Conservation (phyloP, 1,140 invertebrate genomes). For the Drepana arcuata region DNA sequence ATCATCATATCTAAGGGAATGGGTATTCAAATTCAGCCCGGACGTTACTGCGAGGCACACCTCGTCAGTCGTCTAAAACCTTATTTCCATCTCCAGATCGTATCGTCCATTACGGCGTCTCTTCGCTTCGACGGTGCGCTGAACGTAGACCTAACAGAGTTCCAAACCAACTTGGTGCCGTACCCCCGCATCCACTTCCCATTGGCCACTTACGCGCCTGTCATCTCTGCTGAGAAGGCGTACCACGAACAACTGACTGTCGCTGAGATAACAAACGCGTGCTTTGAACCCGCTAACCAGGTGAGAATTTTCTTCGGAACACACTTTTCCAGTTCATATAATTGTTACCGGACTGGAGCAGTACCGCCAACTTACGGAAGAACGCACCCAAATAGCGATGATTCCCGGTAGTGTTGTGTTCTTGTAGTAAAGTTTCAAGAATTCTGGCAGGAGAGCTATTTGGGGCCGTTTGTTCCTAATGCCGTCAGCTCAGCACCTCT, state of each 20-base stretch:
- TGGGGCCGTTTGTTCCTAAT: too few species aligned
- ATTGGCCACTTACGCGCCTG: conserved; percentile 83
- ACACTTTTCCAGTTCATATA: not conserved
- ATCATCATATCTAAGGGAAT: not conserved
- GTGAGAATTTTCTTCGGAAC: conserved; percentile 42
- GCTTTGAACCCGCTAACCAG: conserved; percentile 87
- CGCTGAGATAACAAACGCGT: conserved; percentile 85
- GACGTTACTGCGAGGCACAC: not conserved
- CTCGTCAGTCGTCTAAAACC: not conserved
- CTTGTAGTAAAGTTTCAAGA: too few species aligned
- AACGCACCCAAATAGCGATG: not conserved
- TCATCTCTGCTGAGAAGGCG: conserved; percentile 86
- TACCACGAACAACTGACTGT: conserved; percentile 86
- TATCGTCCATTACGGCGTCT: conserved; percentile 89
- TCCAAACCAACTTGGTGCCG: conserved; percentile 89
- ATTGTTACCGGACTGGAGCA: not conserved
- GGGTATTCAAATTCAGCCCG: not conserved
- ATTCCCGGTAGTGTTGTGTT: too few species aligned
- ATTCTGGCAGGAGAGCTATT: too few species aligned
- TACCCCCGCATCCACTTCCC: conserved; percentile 88
- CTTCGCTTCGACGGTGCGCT: conserved; percentile 90
- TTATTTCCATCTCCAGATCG: conserved; percentile 74
- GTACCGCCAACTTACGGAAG: not conserved
- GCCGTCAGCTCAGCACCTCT: too few species aligned
- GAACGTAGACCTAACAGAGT: conserved; percentile 92